A percentile compares a stretch with the other conserved stretches of the same genome.
These are phyloP conservation scores for Emydura subglobosa DNA, from an alignment of 2,113 vertebrate species.

Conservation along the genomic window DNA sequence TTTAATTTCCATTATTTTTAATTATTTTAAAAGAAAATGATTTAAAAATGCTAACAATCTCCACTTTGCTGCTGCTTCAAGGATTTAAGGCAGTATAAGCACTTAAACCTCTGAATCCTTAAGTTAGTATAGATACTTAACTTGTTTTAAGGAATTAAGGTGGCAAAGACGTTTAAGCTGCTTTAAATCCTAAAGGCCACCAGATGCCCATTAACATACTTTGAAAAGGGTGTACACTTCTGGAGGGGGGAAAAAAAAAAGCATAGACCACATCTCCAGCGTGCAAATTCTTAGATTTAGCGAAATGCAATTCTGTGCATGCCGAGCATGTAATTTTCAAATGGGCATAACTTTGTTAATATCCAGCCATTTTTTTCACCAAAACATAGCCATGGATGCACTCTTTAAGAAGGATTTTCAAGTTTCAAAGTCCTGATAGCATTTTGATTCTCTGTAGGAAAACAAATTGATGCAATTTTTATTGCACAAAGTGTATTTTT, in stretches of 20 bases:
- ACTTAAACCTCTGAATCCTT: not conserved
- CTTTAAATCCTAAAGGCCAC: not conserved
- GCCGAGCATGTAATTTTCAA: not conserved
- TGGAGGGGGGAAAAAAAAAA: not conserved
- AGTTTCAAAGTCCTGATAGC: not conserved
- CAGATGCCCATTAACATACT: not conserved
- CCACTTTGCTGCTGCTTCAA: not conserved
- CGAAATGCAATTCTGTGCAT: rapidly evolving
- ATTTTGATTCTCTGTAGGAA: not conserved
- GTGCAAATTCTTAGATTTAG: not conserved
- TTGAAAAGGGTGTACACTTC: not conserved
- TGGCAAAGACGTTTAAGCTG: not conserved
- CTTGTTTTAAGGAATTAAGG: not conserved
- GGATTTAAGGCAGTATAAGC: not conserved
- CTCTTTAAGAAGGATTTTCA: not conserved
- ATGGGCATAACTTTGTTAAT: not conserved
- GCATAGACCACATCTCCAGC: not conserved
- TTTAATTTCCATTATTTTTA: not conserved
- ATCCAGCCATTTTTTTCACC: not conserved
- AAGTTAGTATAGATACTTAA: not conserved
- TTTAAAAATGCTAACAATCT: not conserved
- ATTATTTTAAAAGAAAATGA: not conserved
- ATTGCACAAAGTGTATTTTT: not conserved
- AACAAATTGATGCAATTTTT: not conserved
- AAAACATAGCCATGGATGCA: not conserved